phyloP scores from a whole-genome alignment of 2,797 vertebrate genomes.

The Orientallactaga sibirica region DNA sequence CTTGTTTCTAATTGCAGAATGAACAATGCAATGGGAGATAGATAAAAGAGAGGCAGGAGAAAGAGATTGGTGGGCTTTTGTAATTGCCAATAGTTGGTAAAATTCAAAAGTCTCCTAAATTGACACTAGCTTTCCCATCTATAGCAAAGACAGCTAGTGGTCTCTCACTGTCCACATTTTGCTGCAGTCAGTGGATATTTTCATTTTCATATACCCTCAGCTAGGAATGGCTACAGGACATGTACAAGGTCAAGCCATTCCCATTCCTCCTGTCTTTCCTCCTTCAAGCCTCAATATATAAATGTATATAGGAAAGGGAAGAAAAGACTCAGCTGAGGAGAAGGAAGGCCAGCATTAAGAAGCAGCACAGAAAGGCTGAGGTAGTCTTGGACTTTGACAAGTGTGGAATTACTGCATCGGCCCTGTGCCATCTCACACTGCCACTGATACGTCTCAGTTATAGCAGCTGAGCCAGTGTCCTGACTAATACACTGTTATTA shows the following conservation, averaged over 20 bases:
- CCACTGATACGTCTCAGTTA: not conserved
- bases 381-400: not conserved
- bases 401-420: not conserved
- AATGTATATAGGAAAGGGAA: not conserved
- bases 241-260: not conserved
- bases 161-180: not conserved
- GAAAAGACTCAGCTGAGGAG: not conserved
- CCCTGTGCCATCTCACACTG: not conserved
- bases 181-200: not conserved
- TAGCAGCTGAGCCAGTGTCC: not conserved
- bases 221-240: not conserved
- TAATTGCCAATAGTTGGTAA: not conserved
- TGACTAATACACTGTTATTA: not conserved
- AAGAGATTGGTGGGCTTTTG: not conserved
- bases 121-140: not conserved
- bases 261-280: not conserved
- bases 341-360: not conserved
- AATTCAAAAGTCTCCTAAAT: conserved; percentile 4
- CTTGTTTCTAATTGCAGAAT: not conserved
- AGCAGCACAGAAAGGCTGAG: not conserved
- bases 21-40: not conserved
- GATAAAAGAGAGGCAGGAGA: not conserved
- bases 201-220: not conserved
- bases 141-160: not conserved
- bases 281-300: not conserved